Evolutionary conservation across 2,888 invertebrate genomes (phyloP).

Genomic region (Tenthredo distinguenda): DNA sequence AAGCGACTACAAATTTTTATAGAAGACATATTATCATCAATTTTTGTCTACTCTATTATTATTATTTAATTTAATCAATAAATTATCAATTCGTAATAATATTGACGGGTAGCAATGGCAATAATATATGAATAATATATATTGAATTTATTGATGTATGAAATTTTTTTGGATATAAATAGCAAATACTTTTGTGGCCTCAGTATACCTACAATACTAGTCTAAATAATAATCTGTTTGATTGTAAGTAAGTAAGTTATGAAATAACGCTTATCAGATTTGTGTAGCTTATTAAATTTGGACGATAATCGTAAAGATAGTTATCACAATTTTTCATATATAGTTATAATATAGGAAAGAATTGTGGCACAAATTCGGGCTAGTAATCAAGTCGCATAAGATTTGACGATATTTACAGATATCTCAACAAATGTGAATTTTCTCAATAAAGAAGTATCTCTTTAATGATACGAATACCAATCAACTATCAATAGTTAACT

Average conservation of each 20-base stretch:
- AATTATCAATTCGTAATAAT: neutral
- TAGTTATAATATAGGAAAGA: conserved; percentile 18
- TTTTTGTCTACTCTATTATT: neutral
- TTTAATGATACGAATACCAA: neutral
- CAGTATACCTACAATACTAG: neutral
- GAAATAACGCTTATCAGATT: neutral
- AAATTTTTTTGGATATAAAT: neutral
- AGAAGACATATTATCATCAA: neutral
- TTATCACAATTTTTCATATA: conserved; percentile 10
- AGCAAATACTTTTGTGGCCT: conserved; percentile 30
- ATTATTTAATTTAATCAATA: neutral
- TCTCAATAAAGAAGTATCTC: neutral
- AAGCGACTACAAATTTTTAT: neutral
- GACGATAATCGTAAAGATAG: neutral
- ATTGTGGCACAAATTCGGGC: conserved; percentile 5
- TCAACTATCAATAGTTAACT: neutral
- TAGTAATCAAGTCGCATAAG: neutral
- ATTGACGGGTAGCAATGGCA: conserved; percentile 9
- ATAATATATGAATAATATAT: neutral
- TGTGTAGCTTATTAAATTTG: conserved; percentile 17
- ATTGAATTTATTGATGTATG: neutral
- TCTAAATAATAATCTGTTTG: conserved; percentile 17
- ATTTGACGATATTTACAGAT: neutral
- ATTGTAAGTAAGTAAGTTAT: neutral
- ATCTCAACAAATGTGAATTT: neutral